Evolutionary conservation across 2,888 invertebrate species (phyloP).

Genomic region (Camptogramma bilineatum): DNA sequence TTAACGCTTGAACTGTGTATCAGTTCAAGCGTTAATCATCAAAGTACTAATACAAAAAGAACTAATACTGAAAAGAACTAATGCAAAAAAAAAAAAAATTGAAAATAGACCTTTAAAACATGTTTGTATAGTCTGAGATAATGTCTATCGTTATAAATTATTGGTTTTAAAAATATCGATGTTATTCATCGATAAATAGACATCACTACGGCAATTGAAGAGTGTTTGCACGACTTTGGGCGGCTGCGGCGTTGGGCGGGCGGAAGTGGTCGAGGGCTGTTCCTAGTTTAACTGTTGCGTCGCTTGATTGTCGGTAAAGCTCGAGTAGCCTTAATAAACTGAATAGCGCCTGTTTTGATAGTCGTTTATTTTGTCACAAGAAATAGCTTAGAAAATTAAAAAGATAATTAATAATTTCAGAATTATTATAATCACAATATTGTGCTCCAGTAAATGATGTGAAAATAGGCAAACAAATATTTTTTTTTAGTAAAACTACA

Average conservation of each 20-base stretch:
- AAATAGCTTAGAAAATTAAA: not conserved
- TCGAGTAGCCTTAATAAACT: conserved; percentile 46
- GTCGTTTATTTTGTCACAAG: not conserved
- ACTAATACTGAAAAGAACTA: too few relatives aligned
- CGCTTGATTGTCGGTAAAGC: conserved; percentile 67
- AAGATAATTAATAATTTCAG: not conserved
- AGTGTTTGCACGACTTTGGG: conserved; percentile 81
- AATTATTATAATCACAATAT: too few relatives aligned
- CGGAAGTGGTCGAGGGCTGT: conserved; percentile 79
- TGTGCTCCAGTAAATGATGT: too few relatives aligned
- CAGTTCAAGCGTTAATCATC: too few relatives aligned
- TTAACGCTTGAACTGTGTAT: too few relatives aligned
- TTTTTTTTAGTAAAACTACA: too few relatives aligned
- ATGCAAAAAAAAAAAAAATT: too few relatives aligned
- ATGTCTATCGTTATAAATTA: too few relatives aligned
- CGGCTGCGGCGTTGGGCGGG: conserved; percentile 67
- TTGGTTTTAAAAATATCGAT: conserved; percentile 28
- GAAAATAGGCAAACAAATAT: too few relatives aligned
- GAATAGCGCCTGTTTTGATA: conserved; percentile 31
- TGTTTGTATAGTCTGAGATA: too few relatives aligned
- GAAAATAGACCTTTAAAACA: too few relatives aligned
- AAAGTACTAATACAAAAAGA: too few relatives aligned
- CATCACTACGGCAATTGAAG: conserved; percentile 75
- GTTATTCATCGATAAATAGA: conserved; percentile 28
- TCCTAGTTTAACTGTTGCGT: conserved; percentile 81